These are phyloP conservation scores for Fratercula arctica DNA, from an alignment of 2,797 vertebrate species.

Conservation along the genomic window DNA sequence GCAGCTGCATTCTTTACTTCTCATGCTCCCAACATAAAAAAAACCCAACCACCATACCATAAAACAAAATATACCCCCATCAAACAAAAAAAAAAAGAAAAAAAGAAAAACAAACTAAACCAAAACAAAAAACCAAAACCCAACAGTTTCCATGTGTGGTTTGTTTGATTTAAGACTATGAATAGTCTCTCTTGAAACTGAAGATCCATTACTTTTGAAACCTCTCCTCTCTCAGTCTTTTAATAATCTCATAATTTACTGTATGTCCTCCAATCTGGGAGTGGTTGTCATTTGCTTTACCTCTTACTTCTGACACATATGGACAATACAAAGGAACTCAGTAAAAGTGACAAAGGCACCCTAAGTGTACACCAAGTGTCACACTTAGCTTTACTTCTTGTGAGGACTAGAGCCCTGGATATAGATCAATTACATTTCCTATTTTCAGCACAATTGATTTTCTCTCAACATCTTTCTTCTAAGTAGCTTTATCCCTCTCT, in stretches of 20 bases:
- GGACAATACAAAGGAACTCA: neutral
- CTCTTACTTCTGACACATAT: neutral
- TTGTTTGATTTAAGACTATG: neutral
- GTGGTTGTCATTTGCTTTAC: neutral
- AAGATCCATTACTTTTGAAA: neutral
- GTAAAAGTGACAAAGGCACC: neutral
- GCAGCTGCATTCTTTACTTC: neutral
- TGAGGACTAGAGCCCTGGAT: neutral
- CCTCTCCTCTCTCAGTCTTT: neutral
- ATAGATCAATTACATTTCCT: neutral
- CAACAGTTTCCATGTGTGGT: accelerated
- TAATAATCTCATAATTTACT: neutral
- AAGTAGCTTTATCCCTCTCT: neutral
- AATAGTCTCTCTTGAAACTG: neutral
- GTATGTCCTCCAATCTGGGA: neutral
- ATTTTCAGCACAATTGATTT: neutral
- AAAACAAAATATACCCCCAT: neutral
- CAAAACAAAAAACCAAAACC: too few species aligned
- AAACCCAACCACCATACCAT: too few species aligned
- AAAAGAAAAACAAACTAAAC: too few species aligned
- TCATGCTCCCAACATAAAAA: neutral
- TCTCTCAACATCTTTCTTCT: neutral
- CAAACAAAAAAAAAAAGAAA: neutral
- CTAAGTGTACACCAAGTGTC: neutral
- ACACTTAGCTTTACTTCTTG: neutral